Conservation (phyloP, 1,140 invertebrate genomes). For the Pomacea maculata region DNA sequence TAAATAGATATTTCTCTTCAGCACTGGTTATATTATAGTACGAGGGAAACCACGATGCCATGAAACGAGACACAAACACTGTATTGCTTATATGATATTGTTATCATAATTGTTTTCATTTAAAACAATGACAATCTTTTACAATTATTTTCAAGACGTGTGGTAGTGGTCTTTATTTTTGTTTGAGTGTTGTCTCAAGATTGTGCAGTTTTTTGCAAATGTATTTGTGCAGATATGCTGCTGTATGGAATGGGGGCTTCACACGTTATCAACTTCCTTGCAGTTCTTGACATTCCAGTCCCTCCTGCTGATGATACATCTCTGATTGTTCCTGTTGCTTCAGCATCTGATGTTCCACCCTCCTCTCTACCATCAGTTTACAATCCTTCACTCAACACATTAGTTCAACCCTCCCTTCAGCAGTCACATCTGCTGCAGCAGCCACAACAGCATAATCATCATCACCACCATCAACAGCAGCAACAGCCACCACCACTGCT, state of each 20-base stretch:
- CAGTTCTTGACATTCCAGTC: conserved; percentile 1
- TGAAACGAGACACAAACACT: too few species aligned
- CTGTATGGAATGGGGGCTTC: conserved; percentile 9
- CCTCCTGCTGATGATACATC: conserved; percentile 7
- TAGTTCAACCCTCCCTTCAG: background rate
- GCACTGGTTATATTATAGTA: too few species aligned
- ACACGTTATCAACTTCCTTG: conserved; percentile 11
- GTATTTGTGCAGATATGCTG: conserved; percentile 9
- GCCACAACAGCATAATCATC: background rate
- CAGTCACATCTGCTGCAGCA: background rate
- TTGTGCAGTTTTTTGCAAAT: background rate
- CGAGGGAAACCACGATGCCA: too few species aligned
- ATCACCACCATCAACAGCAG: conserved; percentile 3
- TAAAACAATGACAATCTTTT: too few species aligned
- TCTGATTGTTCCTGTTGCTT: background rate
- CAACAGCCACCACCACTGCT: background rate
- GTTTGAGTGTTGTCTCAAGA: too few species aligned
- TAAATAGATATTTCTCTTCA: too few species aligned
- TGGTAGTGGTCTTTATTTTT: too few species aligned
- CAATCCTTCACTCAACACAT: conserved; percentile 11
- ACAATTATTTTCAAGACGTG: too few species aligned
- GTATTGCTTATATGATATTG: too few species aligned
- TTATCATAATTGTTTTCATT: too few species aligned
- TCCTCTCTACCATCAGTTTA: background rate
- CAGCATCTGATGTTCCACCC: background rate